Evolutionary conservation across 2,888 invertebrate genomes (phyloP), one percentile per base, ranked within the genome.

Genomic region (Chloroclystis v-ata): DNA sequence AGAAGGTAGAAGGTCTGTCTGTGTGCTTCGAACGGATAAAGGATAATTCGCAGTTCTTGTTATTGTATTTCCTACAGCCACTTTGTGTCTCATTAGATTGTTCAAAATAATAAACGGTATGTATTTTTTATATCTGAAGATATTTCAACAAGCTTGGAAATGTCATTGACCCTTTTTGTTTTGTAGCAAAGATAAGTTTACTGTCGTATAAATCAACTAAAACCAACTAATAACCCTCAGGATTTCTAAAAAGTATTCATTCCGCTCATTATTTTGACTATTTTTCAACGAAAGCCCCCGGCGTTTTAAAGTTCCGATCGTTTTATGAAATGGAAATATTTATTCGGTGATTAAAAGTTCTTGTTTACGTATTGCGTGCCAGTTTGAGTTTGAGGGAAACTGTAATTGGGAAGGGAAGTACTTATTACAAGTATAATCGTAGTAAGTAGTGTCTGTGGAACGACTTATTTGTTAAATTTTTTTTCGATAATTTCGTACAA

Each of bases 201-300:
- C n/a, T n/a, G n/a, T n/a, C n/a, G n/a, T n/a, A n/a, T n/a, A n/a
- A n/a, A n/a, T n/a, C n/a, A n/a, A n/a, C n/a, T n/a, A n/a, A n/a
- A 20, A 20, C 20, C 2, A 4, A 4, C 20, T 4, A 20, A 20
- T 4, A 20, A 20, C 20, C 20, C 20, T 20, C 20, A 20, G 20
- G 20, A 20, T 20, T 20, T 20, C 20, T 20, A 20, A 4, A 20
- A 20, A 20, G 20, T 4, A 20, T 16, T 35, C 35, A 57, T 69
- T 63, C 56, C 69, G 67, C 73, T 77, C 72, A 75, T 77, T 78
- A 75, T 69, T 37, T 70, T 67, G 68, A 72, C 72, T 77, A 73
- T 75, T 79, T 73, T 28, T 25, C 6, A n/a, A 44, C 25, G 35
- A 40, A 28, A 33, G 33, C 50, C 40, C 33, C 35, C 16, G 47